Base-by-base conservation (phyloP, 2,888 invertebrate genomes). In the Cyaniris semiargus region DNA sequence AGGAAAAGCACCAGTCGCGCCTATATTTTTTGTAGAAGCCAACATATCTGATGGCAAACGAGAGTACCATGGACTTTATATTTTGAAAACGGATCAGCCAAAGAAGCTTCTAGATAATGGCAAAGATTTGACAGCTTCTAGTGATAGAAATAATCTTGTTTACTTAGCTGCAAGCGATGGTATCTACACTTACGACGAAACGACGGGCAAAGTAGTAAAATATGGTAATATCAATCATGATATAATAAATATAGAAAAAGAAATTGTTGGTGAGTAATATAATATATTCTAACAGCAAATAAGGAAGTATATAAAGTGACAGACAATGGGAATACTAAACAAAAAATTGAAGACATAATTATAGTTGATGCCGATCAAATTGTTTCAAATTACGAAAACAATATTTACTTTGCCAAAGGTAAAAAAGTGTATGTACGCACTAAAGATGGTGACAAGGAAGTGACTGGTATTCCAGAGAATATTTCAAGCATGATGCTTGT, bases 131-230 rank as follows among this genome's bases (percentile, higher is more conserved):
- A 81, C 85, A 3, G 85, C 87, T 1, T 80, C 83, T 5, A 81
- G 80, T 34, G 86, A 85, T n/a, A 83, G 84, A 0, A 83, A 82
- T 0, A 85, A 83, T 76, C 78, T 79, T 0, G 86, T 80, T 13
- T 88, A 83, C 77, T 84, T 89, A 3, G 88, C 82, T 15, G 85
- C 88, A 0, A 82, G 81, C 34, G 87, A 88, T n/a, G 89, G 89
- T 6, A 76, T 89, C 6, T 89, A 88, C 78, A 10, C 48, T 0
- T 89, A 85, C 81, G 85, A 87, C 38, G 75, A 76, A 13, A 66
- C 48, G 18, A 76, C 79, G 53, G 34, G 31, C 1, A 34, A 31
- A 31, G 38, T n/a, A 70, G 70, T 34, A 5, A 70, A 70, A 70
- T 70, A 70, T 18, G 34, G 70, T 18, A 70, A 27, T 5, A 70